Percentiles rank a stretch among this genome's conserved stretches.
phyloP scores from a whole-genome alignment of 2,797 vertebrate genomes.

The Lepidocolaptes lacrymiger region DNA sequence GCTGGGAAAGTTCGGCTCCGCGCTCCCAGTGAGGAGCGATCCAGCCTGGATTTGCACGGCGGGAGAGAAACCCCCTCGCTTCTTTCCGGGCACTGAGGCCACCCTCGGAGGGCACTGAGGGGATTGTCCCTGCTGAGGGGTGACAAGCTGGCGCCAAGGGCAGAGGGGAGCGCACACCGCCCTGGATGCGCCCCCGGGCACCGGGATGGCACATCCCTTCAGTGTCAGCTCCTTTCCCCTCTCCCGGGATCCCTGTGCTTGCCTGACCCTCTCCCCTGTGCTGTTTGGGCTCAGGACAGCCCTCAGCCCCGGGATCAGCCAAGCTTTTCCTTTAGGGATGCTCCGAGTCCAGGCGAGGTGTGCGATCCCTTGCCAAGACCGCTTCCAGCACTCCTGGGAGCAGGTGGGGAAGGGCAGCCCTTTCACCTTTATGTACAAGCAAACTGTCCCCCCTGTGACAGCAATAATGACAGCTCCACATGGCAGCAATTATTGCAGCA shows the following conservation, averaged over 20 bases:
- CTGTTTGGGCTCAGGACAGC: background rate
- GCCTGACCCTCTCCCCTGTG: background rate
- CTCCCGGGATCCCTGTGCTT: fast-evolving
- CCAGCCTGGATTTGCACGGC: fast-evolving
- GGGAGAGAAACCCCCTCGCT: background rate
- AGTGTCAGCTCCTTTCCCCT: fast-evolving
- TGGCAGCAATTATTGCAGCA: background rate
- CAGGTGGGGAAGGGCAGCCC: background rate
- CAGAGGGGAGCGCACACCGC: background rate
- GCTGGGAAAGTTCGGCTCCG: background rate
- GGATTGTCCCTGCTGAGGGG: background rate
- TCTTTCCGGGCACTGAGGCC: background rate
- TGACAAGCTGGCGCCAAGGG: background rate
- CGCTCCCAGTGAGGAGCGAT: fast-evolving
- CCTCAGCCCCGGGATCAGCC: fast-evolving
- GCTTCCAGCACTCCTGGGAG: fast-evolving
- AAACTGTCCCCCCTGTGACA: background rate
- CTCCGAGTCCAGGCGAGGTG: fast-evolving
- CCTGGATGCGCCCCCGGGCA: fast-evolving
- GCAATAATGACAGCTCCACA: background rate
- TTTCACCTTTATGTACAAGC: background rate
- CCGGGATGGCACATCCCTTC: background rate
- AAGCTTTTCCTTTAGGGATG: background rate
- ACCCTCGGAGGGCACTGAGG: background rate
- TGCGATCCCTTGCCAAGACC: background rate